phyloP scores from a whole-genome alignment of 1,140 invertebrate species.

The Sipha flava region DNA sequence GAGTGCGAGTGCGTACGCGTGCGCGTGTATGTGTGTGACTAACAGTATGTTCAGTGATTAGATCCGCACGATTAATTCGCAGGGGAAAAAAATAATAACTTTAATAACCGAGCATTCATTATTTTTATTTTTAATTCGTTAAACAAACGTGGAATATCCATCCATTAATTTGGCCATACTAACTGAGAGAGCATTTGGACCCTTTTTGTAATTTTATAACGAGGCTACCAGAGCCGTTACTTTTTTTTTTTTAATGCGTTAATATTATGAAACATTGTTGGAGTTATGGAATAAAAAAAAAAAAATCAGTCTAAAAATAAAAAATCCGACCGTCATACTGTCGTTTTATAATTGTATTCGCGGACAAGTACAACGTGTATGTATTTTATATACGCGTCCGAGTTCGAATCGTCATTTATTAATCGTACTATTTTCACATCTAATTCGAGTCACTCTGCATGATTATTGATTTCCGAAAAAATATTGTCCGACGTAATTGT shows the following conservation, averaged over 20 bases:
- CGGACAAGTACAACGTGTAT: no score
- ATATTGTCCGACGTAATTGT: no score
- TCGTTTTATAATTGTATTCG: no score
- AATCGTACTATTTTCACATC: no score
- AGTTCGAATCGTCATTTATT: no score
- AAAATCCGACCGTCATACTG: not conserved
- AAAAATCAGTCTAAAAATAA: not conserved
- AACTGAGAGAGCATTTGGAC: not conserved
- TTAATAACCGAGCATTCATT: not conserved
- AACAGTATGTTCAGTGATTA: not conserved
- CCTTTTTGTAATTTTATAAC: constrained; percentile 21
- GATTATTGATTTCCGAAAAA: no score
- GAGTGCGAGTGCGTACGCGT: not conserved
- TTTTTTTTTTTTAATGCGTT: constrained; percentile 4
- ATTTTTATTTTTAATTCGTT: constrained; percentile 10
- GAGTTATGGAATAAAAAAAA: not conserved
- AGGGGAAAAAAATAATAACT: not conserved
- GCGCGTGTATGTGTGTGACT: not conserved
- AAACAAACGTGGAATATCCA: constrained; percentile 19
- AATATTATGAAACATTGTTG: constrained; percentile 10
- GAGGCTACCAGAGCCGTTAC: not conserved
- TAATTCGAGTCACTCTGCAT: no score
- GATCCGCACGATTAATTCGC: not conserved
- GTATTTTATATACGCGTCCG: no score
- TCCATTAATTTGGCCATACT: constrained; percentile 11